These are phyloP conservation scores for Uloborus diversus DNA, from an alignment of 1,140 invertebrate genomes.

Conservation along the genomic window DNA sequence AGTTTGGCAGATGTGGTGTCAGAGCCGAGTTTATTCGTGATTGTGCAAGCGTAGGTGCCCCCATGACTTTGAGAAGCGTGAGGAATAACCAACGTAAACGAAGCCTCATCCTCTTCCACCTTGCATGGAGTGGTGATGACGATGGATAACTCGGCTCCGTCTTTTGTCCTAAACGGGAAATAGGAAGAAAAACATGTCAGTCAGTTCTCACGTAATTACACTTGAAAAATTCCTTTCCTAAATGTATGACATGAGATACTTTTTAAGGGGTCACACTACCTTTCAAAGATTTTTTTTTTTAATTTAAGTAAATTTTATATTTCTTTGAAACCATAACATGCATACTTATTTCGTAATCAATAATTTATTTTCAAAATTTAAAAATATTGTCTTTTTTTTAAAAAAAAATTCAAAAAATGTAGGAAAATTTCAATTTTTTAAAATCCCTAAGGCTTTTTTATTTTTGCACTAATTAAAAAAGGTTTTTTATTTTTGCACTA, in stretches of 20 bases:
- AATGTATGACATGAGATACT: background rate
- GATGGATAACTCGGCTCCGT: slow-evolving; percentile 39
- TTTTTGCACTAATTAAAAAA: no score
- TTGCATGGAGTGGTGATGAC: slow-evolving; percentile 74
- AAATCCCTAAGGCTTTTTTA: no score
- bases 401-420: no score
- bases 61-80: slow-evolving; percentile 70
- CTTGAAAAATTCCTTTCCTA: background rate
- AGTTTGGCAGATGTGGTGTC: slow-evolving; percentile 57
- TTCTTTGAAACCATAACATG: no score
- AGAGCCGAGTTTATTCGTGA: slow-evolving; percentile 55
- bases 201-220: background rate
- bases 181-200: background rate
- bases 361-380: no score
- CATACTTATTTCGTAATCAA: no score
- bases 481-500: no score
- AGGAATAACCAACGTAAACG: slow-evolving; percentile 76
- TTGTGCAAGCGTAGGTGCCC: slow-evolving; percentile 65
- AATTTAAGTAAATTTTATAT: no score
- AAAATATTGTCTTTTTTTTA: no score
- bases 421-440: no score
- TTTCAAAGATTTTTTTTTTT: no score
- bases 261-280: no score
- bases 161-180: slow-evolving; percentile 47
- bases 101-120: slow-evolving; percentile 74